Conservation (phyloP, 2,113 vertebrate species). For the Rousettus leschenaultii region DNA sequence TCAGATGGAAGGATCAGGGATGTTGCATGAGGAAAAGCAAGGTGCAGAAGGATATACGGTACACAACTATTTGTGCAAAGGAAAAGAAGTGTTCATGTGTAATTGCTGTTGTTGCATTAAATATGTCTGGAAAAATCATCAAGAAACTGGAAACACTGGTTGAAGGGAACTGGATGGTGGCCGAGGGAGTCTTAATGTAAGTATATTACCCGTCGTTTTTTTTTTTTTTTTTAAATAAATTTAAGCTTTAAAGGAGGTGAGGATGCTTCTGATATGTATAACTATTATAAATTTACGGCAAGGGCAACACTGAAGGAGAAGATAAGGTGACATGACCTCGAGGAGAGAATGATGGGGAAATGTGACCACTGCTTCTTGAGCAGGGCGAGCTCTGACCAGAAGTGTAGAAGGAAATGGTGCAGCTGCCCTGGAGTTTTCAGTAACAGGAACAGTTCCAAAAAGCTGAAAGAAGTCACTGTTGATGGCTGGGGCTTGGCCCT, state of each 20-base stretch:
- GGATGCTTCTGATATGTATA: not conserved
- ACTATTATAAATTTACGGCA: not conserved
- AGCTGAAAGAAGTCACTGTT: not conserved
- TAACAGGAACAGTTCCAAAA: not conserved
- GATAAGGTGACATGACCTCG: not conserved
- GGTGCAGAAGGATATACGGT: not conserved
- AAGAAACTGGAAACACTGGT: not conserved
- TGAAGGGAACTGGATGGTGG: not conserved
- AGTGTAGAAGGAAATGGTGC: slow-evolving; percentile 10
- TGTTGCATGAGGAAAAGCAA: not conserved
- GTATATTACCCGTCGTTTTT: not conserved
- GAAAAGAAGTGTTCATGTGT: not conserved
- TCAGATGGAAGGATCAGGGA: not conserved
- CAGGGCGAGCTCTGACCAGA: not conserved
- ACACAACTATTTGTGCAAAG: not conserved
- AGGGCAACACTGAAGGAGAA: not conserved
- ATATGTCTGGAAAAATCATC: not conserved
- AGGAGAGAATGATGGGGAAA: not conserved
- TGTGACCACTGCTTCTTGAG: not conserved
- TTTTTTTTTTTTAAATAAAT: not conserved
- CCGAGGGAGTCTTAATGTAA: not conserved
- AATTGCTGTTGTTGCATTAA: not conserved
- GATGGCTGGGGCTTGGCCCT: not conserved
- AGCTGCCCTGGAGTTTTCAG: not conserved
- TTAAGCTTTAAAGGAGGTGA: not conserved